These are phyloP conservation scores for Triops cancriformis DNA, from an alignment of 1,140 invertebrate genomes.

Conservation along the genomic window DNA sequence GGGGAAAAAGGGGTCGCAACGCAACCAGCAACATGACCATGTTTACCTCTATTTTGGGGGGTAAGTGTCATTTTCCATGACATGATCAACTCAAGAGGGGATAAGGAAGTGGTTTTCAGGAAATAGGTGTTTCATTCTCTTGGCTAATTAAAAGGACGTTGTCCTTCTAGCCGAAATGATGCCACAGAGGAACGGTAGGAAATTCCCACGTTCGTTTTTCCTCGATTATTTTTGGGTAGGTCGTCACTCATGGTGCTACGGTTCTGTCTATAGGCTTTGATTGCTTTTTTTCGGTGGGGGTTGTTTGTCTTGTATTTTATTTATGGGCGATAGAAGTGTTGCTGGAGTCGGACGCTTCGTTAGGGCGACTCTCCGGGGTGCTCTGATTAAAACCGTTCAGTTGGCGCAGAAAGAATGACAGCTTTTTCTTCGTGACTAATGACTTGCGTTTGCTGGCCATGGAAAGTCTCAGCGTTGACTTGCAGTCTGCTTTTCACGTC, in stretches of 20 bases:
- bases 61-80: neutral
- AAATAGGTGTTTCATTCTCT: neutral
- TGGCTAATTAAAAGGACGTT: neutral
- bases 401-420: neutral
- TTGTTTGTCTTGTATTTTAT: too few relatives aligned
- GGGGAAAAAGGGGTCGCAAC: neutral
- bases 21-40: neutral
- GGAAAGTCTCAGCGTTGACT: neutral
- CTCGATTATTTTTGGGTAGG: neutral
- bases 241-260: neutral
- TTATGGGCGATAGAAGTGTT: too few relatives aligned
- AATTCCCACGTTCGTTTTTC: constrained; percentile 4
- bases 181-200: neutral
- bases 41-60: neutral
- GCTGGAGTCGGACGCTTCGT: too few relatives aligned
- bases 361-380: neutral
- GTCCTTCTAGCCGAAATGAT: neutral
- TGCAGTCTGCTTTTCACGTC: neutral
- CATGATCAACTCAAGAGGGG: neutral
- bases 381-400: neutral
- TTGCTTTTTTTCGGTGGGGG: too few relatives aligned
- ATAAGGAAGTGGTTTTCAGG: neutral
- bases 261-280: neutral
- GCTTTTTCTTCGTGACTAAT: neutral
- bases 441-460: neutral